A percentile compares a stretch with the other conserved stretches of the same genome.
Conservation (phyloP, 2,797 vertebrate species). For the Paratrypauchen microcephalus region DNA sequence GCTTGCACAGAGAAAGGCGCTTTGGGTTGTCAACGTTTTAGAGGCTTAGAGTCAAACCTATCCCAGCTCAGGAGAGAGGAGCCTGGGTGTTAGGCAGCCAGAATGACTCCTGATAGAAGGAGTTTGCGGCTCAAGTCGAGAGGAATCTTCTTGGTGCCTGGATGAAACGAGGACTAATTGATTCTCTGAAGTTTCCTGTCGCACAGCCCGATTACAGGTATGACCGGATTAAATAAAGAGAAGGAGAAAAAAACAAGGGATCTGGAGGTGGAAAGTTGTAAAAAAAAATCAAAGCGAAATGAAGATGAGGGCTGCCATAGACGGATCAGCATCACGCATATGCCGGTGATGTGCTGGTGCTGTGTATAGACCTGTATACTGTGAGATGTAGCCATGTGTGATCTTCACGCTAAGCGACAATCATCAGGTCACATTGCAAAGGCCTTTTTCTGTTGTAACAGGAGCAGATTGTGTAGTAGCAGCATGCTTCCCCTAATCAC, state of each 20-base stretch:
- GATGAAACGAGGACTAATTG: conserved; percentile 83
- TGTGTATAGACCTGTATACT: conserved; percentile 21
- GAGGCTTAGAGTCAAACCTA: conserved; percentile 86
- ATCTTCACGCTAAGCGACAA: conserved; percentile 66
- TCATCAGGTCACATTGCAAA: conserved; percentile 71
- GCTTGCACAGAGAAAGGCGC: conserved; percentile 78
- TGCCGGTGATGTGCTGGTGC: conserved; percentile 58
- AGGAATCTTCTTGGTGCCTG: conserved; percentile 81
- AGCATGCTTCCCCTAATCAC: conserved; percentile 68
- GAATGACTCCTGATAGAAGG: conserved; percentile 86
- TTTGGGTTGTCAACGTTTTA: conserved; percentile 86
- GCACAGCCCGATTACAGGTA: conserved; percentile 80
- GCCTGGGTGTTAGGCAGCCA: conserved; percentile 83
- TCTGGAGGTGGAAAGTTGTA: conserved; percentile 74
- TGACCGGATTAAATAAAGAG: conserved; percentile 77
- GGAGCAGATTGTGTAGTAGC: conserved; percentile 65
- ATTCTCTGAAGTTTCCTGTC: conserved; percentile 84
- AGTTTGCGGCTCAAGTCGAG: conserved; percentile 84
- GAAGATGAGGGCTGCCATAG: conserved; percentile 76
- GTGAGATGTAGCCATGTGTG: conserved; percentile 54
- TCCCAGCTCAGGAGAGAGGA: conserved; percentile 84
- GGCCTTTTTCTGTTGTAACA: conserved; percentile 58
- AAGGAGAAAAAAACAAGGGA: conserved; percentile 70
- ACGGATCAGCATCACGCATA: conserved; percentile 72
- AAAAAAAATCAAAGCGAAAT: conserved; percentile 74